Base-by-base conservation (phyloP, 2,888 invertebrate genomes). In the Zygothrica quintamaculata region DNA sequence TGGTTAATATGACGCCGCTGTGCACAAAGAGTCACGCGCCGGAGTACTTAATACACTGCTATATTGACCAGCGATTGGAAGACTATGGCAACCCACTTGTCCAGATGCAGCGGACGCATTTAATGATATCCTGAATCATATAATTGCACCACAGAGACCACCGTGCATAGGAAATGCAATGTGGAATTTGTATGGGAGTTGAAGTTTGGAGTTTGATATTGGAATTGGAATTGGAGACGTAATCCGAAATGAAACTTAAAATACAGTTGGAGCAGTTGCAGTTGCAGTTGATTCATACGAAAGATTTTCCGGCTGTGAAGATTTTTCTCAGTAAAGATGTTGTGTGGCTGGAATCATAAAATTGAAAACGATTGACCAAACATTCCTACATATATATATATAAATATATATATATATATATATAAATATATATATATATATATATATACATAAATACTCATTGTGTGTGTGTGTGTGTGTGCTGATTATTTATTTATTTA, bases 1-100 rank as follows among this genome's bases (percentile, higher is more conserved):
- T 51, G 66, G 36, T 53, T 61, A 68, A 74, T 71, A 55, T 62
- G 62, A 70, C 52, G 56, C 59, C 55, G 62, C 74, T 64, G 61
- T 74, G 52, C 55, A 43, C 55, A 18, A 60, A 68, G 69, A 77
- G 79, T 80, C 79, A 80, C 84, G 79, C 81, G 47, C 66, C 55
- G 46, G 15, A 57, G 50, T 60, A 29, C 52, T 53, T 34, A 52
- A 61, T 67, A 67, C 50, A 37, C 50, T 59, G 55, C 53, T 62
- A 64, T 65, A 56, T 36, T 66, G 68, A 42, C 25, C 44, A 26
- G 29, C 4, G 46, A 64, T 65, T 46, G 34, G 48, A 40, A 50
- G 42, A 46, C 25, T 36, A 50, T 11, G 62, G 64, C 47, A 33
- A 50, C 37, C 55, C 44, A 65, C 48, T 56, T 65, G 58, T 22